Percentiles rank a stretch among this genome's conserved stretches.
phyloP scores from a whole-genome alignment of 2,888 invertebrate genomes.

The Drosophila kambysellisi region DNA sequence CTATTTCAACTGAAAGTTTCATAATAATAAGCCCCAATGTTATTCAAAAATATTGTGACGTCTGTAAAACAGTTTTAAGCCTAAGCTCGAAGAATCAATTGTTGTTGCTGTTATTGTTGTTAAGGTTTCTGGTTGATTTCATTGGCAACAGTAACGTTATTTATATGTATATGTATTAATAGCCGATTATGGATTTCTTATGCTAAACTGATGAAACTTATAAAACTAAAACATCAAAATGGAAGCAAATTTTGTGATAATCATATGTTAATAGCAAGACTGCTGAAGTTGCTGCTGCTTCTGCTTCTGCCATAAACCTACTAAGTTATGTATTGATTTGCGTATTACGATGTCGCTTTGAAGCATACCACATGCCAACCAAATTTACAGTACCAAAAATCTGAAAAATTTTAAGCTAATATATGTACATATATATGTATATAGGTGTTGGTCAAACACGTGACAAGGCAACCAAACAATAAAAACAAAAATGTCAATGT shows the following conservation, averaged over 20 bases:
- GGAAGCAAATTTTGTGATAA: slow-evolving; percentile 78
- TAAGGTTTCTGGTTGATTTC: slow-evolving; percentile 18
- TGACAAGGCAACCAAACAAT: slow-evolving; percentile 18
- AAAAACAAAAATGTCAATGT: slow-evolving; percentile 15
- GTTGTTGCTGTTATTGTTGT: neutral
- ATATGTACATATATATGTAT: neutral
- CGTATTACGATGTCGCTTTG: slow-evolving; percentile 17
- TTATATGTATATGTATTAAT: slow-evolving; percentile 75
- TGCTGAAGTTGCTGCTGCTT: slow-evolving; percentile 8
- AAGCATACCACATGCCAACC: slow-evolving; percentile 5
- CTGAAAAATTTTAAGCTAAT: slow-evolving; percentile 21
- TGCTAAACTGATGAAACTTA: slow-evolving; percentile 61
- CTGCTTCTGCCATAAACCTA: slow-evolving; percentile 61
- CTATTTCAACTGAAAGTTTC: neutral
- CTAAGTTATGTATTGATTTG: slow-evolving; percentile 64
- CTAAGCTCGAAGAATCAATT: neutral
- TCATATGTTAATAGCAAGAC: slow-evolving; percentile 73
- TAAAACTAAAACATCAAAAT: slow-evolving; percentile 70
- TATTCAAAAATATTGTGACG: slow-evolving; percentile 7
- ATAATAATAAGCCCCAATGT: slow-evolving; percentile 4
- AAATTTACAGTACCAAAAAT: slow-evolving; percentile 10
- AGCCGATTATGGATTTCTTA: slow-evolving; percentile 70
- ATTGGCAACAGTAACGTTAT: slow-evolving; percentile 53
- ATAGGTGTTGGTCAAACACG: slow-evolving; percentile 14
- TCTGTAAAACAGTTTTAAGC: slow-evolving; percentile 20